Conservation (phyloP, 2,888 invertebrate genomes). For the Eurytoma californica region DNA sequence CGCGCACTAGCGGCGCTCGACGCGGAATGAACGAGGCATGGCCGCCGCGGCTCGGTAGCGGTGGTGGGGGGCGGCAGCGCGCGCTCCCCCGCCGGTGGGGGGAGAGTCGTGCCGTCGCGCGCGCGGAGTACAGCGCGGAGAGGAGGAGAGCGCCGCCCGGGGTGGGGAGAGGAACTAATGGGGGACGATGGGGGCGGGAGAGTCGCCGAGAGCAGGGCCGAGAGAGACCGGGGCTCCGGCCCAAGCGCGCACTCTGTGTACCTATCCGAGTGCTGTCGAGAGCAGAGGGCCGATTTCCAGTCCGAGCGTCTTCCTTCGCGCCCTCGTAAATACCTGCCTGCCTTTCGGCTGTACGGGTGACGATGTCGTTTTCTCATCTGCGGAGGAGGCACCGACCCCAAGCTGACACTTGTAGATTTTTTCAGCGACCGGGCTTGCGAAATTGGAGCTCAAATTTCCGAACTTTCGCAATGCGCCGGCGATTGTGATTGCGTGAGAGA, state of each 20-base stretch:
- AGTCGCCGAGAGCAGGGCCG: constrained; percentile 44
- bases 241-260: no score
- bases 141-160: constrained; percentile 46
- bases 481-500: constrained; percentile 33
- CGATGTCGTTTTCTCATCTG: constrained; percentile 39
- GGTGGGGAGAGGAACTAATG: constrained; percentile 55
- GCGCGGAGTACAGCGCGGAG: constrained; percentile 34
- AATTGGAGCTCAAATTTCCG: constrained; percentile 16
- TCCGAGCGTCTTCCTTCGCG: constrained; percentile 7
- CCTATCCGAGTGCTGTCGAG: constrained; percentile 40
- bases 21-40: constrained; percentile 57
- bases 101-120: constrained; percentile 16
- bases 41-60: constrained; percentile 41
- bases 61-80: constrained; percentile 52
- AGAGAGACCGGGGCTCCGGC: constrained; percentile 47
- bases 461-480: constrained; percentile 1
- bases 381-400: background rate
- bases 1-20: constrained; percentile 54
- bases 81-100: constrained; percentile 46
- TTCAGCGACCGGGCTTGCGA: background rate
- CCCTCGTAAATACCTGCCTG: constrained; percentile 1
- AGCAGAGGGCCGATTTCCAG: constrained; percentile 43
- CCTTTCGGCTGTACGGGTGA: constrained; percentile 10
- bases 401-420: no score
- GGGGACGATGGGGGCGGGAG: constrained; percentile 37